Conservation (phyloP, 2,797 vertebrate genomes). For the Rousettus madagascariensis region DNA sequence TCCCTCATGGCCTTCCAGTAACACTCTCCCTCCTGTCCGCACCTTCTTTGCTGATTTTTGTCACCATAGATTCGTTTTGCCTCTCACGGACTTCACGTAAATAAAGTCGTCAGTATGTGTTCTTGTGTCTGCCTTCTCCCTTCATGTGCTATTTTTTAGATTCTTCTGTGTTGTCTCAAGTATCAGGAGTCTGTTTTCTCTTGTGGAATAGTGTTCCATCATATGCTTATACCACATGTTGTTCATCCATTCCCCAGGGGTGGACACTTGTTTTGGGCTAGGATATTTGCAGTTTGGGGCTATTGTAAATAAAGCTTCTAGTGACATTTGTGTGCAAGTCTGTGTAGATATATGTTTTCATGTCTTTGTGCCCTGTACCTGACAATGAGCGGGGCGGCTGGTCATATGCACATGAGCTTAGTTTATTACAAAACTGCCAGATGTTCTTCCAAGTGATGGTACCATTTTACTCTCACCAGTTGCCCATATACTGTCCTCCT, state of each 20-base stretch:
- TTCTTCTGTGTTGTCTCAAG: rapidly evolving
- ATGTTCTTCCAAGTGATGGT: neutral
- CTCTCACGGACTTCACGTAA: neutral
- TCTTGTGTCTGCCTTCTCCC: neutral
- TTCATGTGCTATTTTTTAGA: rapidly evolving
- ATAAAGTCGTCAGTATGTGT: rapidly evolving
- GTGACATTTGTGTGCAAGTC: neutral
- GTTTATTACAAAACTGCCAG: neutral
- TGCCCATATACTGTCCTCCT: neutral
- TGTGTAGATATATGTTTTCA: neutral
- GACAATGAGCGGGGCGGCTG: neutral
- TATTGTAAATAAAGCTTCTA: neutral
- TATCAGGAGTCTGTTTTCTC: too few relatives aligned
- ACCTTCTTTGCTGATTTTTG: neutral
- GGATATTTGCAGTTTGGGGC: neutral
- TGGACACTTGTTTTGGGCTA: neutral
- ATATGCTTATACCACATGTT: too few relatives aligned
- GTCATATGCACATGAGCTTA: too few relatives aligned
- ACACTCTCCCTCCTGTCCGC: neutral
- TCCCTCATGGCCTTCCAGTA: neutral
- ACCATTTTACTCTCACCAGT: neutral
- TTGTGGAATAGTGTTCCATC: rapidly evolving
- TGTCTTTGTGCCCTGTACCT: neutral
- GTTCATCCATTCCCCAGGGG: too few relatives aligned
- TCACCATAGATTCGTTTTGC: neutral